A percentile compares a stretch with the other conserved stretches of the same genome.
These are phyloP conservation scores for Chiloscyllium punctatum DNA, from an alignment of 2,797 vertebrate species.

Conservation along the genomic window DNA sequence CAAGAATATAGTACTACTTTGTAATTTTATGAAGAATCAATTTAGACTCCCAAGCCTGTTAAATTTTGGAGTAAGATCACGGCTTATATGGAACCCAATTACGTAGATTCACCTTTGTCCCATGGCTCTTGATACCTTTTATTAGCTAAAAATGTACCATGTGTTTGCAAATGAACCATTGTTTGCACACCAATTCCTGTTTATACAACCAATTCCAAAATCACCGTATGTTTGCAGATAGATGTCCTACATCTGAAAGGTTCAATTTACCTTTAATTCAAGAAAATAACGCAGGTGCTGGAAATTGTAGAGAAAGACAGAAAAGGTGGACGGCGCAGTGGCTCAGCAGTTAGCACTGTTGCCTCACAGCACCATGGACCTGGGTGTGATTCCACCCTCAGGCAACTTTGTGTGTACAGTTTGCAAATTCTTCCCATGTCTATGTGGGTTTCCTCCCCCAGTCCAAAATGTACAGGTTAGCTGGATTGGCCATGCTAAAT, in stretches of 20 bases:
- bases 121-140: no score
- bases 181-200: background rate
- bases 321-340: no score
- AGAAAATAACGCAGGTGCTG: no score
- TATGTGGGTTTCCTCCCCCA: no score
- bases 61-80: background rate
- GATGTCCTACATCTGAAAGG: background rate
- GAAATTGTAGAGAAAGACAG: no score
- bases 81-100: background rate
- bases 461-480: no score
- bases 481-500: background rate
- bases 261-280: background rate
- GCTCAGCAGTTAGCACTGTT: no score
- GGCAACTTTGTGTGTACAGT: no score
- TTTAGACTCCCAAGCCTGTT: background rate
- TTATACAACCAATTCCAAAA: background rate
- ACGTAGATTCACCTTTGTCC: no score
- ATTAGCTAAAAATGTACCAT: background rate
- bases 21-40: background rate
- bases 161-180: background rate
- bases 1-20: background rate
- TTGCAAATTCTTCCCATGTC: no score
- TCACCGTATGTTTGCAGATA: background rate
- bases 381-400: no score
- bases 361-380: no score